phyloP scores from a whole-genome alignment of 2,797 vertebrate species.

The Margarornis squamiger region DNA sequence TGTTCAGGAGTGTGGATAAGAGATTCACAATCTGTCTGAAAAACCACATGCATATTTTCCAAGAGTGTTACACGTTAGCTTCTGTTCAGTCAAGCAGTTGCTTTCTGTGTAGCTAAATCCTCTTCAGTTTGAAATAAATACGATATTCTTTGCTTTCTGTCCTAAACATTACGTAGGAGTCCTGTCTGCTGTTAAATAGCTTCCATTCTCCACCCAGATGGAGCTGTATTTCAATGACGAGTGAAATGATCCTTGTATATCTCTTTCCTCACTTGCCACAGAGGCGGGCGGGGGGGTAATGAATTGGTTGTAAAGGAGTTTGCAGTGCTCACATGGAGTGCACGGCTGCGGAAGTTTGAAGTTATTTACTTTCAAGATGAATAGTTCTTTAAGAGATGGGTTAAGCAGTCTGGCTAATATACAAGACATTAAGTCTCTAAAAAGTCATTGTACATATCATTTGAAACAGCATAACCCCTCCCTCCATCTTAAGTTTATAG shows the following conservation, averaged over 20 bases:
- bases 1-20: constrained; percentile 22
- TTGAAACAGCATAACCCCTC: constrained; percentile 31
- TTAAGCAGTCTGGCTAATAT: constrained; percentile 45
- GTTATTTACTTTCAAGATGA: constrained; percentile 50
- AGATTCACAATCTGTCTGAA: constrained; percentile 30
- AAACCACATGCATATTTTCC: constrained; percentile 39
- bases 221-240: background rate
- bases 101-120: background rate
- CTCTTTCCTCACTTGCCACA: background rate
- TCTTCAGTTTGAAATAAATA: background rate
- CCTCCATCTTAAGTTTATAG: constrained; percentile 51
- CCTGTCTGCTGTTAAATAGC: constrained; percentile 5
- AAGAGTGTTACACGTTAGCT: background rate
- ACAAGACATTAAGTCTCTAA: constrained; percentile 37
- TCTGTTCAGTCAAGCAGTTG: constrained; percentile 3
- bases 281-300: background rate
- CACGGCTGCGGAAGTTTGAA: background rate
- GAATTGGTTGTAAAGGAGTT: background rate
- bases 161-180: background rate
- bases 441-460: constrained; percentile 22
- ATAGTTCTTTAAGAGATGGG: constrained; percentile 50
- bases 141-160: background rate
- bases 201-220: background rate
- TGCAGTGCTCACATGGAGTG: background rate
- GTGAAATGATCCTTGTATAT: background rate